phyloP scores from a whole-genome alignment of 2,888 invertebrate species.

The Pachymerium ferrugineum region DNA sequence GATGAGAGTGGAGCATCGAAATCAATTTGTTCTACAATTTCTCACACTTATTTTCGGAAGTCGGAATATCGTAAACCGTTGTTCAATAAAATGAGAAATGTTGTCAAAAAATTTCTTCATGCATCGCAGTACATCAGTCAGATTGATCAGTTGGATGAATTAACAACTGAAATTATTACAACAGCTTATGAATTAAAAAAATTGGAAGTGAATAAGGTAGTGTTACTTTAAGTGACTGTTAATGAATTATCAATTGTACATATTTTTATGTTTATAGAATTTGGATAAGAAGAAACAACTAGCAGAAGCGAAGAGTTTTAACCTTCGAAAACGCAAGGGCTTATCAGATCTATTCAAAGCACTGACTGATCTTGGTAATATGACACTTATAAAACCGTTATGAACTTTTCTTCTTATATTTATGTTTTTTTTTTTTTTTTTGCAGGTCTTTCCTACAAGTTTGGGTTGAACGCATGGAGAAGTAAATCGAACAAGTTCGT shows the following conservation, averaged over 20 bases:
- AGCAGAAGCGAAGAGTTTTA: conserved; percentile 60
- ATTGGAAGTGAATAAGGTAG: conserved; percentile 54
- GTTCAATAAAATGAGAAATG: conserved; percentile 39
- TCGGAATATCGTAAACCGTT: not conserved
- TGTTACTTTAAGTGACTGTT: conserved; percentile 32
- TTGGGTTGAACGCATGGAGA: conserved; percentile 56
- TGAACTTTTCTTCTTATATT: not conserved
- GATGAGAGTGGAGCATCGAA: too few relatives aligned
- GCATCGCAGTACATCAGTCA: conserved; percentile 50
- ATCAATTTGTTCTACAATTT: too few relatives aligned
- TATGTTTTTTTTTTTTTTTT: not conserved
- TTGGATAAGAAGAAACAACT: conserved; percentile 53
- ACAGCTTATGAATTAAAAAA: conserved; percentile 59
- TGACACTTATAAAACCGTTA: too few relatives aligned
- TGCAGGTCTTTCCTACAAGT: conserved; percentile 73
- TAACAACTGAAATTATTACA: conserved; percentile 44
- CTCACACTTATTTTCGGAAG: too few relatives aligned
- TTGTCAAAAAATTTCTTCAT: conserved; percentile 40
- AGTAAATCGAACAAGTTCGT: conserved; percentile 42
- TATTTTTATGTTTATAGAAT: conserved; percentile 38
- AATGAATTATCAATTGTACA: not conserved
- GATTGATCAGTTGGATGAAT: conserved; percentile 57
- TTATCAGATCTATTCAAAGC: conserved; percentile 79
- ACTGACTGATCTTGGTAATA: conserved; percentile 54
- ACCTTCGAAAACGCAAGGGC: conserved; percentile 78